A percentile compares a stretch with the other conserved stretches of the same genome.
Evolutionary conservation across 2,113 vertebrate species (phyloP).

Genomic region (Sturnus vulgaris): DNA sequence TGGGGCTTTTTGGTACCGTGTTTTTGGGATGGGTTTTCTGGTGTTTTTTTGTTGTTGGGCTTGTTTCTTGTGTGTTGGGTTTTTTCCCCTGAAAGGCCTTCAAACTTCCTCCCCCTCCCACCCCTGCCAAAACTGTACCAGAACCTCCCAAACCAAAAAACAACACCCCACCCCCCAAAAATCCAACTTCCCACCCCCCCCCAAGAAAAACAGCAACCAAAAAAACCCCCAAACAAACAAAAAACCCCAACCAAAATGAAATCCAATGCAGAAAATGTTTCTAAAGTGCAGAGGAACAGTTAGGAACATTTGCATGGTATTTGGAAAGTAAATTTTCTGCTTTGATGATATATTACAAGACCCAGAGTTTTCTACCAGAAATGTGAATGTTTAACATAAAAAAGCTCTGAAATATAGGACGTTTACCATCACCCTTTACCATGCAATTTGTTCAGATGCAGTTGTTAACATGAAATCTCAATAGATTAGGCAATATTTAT

Average conservation of each 20-base stretch:
- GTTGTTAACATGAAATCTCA: conserved; percentile 37
- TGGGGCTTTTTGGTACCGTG: not conserved
- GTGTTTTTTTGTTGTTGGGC: not conserved
- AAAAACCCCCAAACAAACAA: not conserved
- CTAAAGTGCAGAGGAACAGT: not conserved
- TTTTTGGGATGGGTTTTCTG: not conserved
- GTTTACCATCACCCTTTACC: conserved; percentile 39
- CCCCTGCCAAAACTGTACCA: too few species aligned
- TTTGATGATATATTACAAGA: conserved; percentile 58
- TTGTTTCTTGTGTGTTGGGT: too few species aligned
- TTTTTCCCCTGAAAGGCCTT: not conserved
- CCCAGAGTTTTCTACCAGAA: not conserved
- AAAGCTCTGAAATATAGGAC: conserved; percentile 19
- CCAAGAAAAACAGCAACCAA: not conserved
- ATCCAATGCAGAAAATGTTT: not conserved
- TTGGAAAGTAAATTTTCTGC: conserved; percentile 37
- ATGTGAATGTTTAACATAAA: conserved; percentile 42
- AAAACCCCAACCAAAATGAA: not conserved
- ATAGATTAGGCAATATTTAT: conserved; percentile 69
- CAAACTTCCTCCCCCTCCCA: too few species aligned
- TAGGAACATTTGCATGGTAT: not conserved
- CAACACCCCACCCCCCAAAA: not conserved
- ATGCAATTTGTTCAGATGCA: conserved; percentile 56
- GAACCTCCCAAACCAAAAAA: not conserved
- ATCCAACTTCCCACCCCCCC: too few species aligned